A percentile compares a stretch with the other conserved stretches of the same genome.
These are phyloP conservation scores for Apamea crenata DNA, from an alignment of 2,888 invertebrate genomes.

Conservation along the genomic window DNA sequence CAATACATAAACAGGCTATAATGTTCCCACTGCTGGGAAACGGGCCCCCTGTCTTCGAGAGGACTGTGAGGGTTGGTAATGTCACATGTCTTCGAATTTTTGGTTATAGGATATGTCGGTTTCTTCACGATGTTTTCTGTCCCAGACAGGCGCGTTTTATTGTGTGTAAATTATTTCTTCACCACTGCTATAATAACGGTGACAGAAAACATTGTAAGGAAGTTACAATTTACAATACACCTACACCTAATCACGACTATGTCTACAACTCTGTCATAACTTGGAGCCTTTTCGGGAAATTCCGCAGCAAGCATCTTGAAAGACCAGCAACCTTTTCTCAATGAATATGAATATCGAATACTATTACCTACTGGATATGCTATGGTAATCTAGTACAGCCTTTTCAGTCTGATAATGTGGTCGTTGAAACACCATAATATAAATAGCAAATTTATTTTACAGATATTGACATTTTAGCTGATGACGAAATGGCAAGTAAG, in stretches of 20 bases:
- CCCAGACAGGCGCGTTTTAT: background rate
- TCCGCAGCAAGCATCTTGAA: background rate
- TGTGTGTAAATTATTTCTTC: background rate
- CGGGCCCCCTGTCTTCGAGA: background rate
- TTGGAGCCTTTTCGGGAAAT: background rate
- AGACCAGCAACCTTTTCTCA: background rate
- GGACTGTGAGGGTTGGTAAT: background rate
- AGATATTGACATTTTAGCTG: conserved; percentile 62
- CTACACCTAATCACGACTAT: background rate
- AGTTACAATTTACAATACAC: background rate
- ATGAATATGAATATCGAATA: background rate
- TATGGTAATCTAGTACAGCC: background rate
- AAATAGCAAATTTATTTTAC: conserved; percentile 47
- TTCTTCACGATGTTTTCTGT: background rate
- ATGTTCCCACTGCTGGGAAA: background rate
- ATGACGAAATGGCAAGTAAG: conserved; percentile 73
- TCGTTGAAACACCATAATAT: background rate
- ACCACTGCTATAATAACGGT: background rate
- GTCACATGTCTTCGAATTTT: background rate
- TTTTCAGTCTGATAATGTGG: background rate
- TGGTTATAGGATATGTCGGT: background rate
- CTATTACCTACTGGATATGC: background rate
- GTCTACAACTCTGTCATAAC: background rate
- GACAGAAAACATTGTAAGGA: background rate
- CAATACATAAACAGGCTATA: background rate